Base-by-base conservation (phyloP, 2,888 invertebrate species). In the Hirtodrosophila duncani region DNA sequence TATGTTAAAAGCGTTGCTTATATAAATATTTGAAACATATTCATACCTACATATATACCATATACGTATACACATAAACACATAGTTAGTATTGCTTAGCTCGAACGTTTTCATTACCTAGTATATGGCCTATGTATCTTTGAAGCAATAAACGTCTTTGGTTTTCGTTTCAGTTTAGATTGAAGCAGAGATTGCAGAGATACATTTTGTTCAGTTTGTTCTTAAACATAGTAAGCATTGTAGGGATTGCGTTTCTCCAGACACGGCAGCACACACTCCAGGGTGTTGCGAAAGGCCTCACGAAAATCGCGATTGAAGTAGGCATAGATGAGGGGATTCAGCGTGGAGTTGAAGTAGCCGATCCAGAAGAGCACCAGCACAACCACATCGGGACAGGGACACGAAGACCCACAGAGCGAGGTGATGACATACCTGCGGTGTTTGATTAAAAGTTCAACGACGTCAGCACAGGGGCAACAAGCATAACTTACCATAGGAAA, bases 281-380 rank as follows among this genome's bases (percentile, higher is more conserved):
- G 89, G 24, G 96, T 96, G 86, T 95, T 94, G 87, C 94, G 95
- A 88, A 98, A 98, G 56, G 98, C 98, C 87, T 96, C 95, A 85
- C 98, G 92, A 87, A 99, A 98, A 87, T 99, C 98, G 29, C 96
- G 91, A 88, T 97, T 97, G 89, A 97, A 97, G 87, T 96, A 97
- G 62, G 97, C 97, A 88, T 97, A 97, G 81, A 98, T 96, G 65
- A 98, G 89, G 1, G 98, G 98, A 87, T 98, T 98, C 49, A 98
- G 89, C 39, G 96, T 95, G 8, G 96, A 96, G 88, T 98, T 98
- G 89, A 96, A 95, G 89, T 99, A 99, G 53, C 99, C 98, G 77
- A 98, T 94, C 98, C 98, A 99, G 88, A 99, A 99, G 75, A 98
- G 91, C 44, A 96, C 90, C 58, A 94, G 93, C 43, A 97, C 96